Conservation (phyloP, 2,888 invertebrate genomes). For the Esperia sulphurella region DNA sequence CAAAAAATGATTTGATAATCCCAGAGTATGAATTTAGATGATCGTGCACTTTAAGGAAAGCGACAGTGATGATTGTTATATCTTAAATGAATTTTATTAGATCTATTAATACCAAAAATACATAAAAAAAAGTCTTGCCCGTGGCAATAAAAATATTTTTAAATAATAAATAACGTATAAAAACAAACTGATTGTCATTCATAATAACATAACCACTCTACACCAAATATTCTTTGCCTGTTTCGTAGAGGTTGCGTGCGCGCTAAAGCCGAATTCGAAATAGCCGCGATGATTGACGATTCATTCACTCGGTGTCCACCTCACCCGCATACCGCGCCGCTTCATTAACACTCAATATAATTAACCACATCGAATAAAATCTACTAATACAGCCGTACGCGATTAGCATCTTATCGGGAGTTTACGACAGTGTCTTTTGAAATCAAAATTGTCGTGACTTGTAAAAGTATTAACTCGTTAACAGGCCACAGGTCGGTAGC, state of each 20-base stretch:
- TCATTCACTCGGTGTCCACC: constrained; percentile 35
- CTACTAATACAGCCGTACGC: constrained; percentile 33
- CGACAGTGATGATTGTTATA: too few species aligned
- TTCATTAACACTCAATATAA: constrained; percentile 55
- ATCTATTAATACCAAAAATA: too few species aligned
- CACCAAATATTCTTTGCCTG: constrained; percentile 10
- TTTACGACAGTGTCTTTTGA: constrained; percentile 6
- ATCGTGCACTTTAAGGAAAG: too few species aligned
- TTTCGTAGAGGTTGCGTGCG: constrained; percentile 29
- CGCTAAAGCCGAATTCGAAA: constrained; percentile 34
- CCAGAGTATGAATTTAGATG: too few species aligned
- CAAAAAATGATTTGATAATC: too few species aligned
- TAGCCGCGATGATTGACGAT: constrained; percentile 36
- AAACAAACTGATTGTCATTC: too few species aligned
- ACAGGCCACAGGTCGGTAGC: constrained; percentile 36
- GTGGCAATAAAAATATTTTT: too few species aligned
- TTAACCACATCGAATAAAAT: constrained; percentile 32
- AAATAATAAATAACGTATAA: too few species aligned
- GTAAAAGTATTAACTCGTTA: constrained; percentile 39
- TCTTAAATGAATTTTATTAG: too few species aligned
- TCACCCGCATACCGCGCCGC: constrained; percentile 39
- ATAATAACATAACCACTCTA: too few species aligned
- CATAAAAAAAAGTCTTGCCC: too few species aligned
- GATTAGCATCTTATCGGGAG: constrained; percentile 21
- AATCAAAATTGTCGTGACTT: constrained; percentile 9